Conservation (phyloP, 2,888 invertebrate species). For the Hedychridium roseum region DNA sequence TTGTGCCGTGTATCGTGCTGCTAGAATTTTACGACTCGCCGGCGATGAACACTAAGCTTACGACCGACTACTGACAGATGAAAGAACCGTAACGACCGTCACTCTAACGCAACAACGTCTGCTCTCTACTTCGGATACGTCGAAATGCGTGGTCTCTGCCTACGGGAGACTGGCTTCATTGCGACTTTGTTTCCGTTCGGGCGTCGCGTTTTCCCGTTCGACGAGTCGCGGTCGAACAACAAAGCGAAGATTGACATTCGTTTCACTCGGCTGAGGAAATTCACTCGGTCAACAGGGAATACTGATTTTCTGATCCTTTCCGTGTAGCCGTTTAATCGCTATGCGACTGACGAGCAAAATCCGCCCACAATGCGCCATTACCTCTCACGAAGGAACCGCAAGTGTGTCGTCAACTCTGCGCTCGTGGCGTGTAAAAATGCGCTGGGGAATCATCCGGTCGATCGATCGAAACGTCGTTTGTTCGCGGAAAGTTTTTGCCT, state of each 20-base stretch:
- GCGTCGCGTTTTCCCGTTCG: conserved; percentile 1
- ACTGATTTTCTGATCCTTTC: too few relatives aligned
- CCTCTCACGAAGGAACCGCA: too few relatives aligned
- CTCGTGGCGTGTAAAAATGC: conserved; percentile 19
- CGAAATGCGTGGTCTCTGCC: conserved; percentile 3
- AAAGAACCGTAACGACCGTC: conserved; percentile 18
- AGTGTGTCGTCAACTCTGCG: too few relatives aligned
- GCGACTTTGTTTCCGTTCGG: too few relatives aligned
- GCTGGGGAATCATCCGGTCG: conserved; percentile 17
- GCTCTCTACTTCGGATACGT: too few relatives aligned
- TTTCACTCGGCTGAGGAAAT: too few relatives aligned
- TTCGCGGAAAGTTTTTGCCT: conserved; percentile 28
- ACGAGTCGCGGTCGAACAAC: neutral
- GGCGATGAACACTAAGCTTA: conserved; percentile 15
- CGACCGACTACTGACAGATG: conserved; percentile 15
- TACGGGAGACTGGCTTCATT: neutral
- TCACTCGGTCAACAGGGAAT: too few relatives aligned
- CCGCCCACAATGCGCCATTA: too few relatives aligned
- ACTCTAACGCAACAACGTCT: conserved; percentile 9
- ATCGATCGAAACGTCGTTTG: conserved; percentile 31
- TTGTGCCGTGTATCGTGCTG: conserved; percentile 16
- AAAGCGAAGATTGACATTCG: too few relatives aligned
- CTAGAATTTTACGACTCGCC: conserved; percentile 23
- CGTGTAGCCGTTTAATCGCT: too few relatives aligned
- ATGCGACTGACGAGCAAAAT: too few relatives aligned